A percentile compares a stretch with the other conserved stretches of the same genome.
These are phyloP conservation scores for Megalops atlanticus DNA, from an alignment of 2,113 vertebrate species.

Conservation along the genomic window DNA sequence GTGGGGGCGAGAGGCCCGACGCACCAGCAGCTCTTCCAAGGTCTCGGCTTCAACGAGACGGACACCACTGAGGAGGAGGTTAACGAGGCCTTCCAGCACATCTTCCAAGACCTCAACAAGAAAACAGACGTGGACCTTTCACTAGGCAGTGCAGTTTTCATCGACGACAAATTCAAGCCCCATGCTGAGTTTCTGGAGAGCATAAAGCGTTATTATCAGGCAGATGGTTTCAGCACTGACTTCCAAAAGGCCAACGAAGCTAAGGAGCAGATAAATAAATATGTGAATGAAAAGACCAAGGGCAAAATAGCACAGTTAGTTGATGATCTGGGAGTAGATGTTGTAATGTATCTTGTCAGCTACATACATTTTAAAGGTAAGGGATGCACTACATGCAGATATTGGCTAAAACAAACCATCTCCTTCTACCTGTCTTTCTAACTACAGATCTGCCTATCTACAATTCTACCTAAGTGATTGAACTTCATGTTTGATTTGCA, in stretches of 20 bases:
- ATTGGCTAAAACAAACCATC: too few species aligned
- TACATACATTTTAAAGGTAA: slow-evolving; percentile 75
- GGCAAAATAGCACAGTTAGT: slow-evolving; percentile 65
- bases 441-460: too few species aligned
- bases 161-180: slow-evolving; percentile 43
- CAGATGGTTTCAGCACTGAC: slow-evolving; percentile 57
- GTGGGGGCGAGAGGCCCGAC: slow-evolving; percentile 64
- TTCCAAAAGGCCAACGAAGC: slow-evolving; percentile 51
- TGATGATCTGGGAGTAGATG: slow-evolving; percentile 39
- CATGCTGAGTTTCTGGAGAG: slow-evolving; percentile 49
- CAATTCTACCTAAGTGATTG: too few species aligned
- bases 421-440: too few species aligned
- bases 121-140: slow-evolving; percentile 24
- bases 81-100: slow-evolving; percentile 39
- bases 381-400: background rate
- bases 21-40: slow-evolving; percentile 64
- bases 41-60: slow-evolving; percentile 55
- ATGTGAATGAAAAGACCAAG: slow-evolving; percentile 57
- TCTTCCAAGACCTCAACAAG: slow-evolving; percentile 36
- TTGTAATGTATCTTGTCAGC: slow-evolving; percentile 66
- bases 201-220: slow-evolving; percentile 55
- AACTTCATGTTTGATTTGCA: too few species aligned
- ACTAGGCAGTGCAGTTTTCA: slow-evolving; percentile 60
- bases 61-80: slow-evolving; percentile 39
- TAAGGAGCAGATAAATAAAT: slow-evolving; percentile 55